Base-by-base conservation (phyloP, 2,113 vertebrate species). In the Melospiza melodia region DNA sequence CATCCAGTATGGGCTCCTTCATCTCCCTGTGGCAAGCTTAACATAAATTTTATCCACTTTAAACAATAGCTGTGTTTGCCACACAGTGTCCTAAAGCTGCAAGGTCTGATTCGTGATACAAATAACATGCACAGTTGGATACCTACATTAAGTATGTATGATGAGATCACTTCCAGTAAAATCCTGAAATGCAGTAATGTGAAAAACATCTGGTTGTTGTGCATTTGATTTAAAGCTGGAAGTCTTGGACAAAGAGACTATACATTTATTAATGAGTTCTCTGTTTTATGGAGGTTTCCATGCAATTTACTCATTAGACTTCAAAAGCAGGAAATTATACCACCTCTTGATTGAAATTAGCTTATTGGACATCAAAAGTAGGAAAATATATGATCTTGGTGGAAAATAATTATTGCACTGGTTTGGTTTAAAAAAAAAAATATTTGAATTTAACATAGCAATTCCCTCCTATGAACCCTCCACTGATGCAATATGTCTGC, bases 111-210 rank as follows among this genome's bases (percentile, higher is more conserved):
- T 84, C 57, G 57, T 97, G 96, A 93, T 98, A 97, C 17, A 87
- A 98, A 98, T 97, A 98, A 96, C 92, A 90, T 15, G 52, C 94
- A 83, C 95, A 94, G 96, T 97, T 97, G 97, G 97, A 97, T 96
- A 97, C 95, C 90, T 87, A 89, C 93, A 33, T 96, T 97, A 93
- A 97, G 91, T 95, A 96, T 96, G 90, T 55, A 93, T 95, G 95
- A 95, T 98, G 98, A 98, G 98, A 96, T 98, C 98, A 98, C 97
- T 98, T 98, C 98, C 98, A 98, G 98, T 98, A 98, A 98, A 97
- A 93, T 74, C 93, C 75, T 96, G 94, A 93, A 95, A 84, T 78
- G 95, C 81, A 96, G 97, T 97, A 97, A 98, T 98, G 98, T 84
- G 97, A 97, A 97, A 98, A 98, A 96, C 98, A 98, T 98, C 98